phyloP scores from a whole-genome alignment of 2,888 invertebrate genomes.

The Odontothrips loti region DNA sequence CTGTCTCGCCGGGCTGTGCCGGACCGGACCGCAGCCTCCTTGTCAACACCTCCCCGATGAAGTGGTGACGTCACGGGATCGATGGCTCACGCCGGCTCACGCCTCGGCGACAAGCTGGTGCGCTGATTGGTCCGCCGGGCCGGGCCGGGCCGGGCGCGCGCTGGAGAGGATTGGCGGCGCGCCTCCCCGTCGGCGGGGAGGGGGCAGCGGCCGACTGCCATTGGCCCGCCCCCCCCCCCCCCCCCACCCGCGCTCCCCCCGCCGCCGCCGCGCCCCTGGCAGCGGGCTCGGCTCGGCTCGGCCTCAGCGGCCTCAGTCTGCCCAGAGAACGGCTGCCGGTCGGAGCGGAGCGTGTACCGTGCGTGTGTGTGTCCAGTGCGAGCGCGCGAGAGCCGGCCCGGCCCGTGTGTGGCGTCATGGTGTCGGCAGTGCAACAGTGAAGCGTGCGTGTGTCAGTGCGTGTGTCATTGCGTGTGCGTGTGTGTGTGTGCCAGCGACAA shows the following conservation, averaged over 20 bases:
- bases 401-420: neutral
- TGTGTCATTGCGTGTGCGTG: neutral
- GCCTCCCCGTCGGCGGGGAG: slow-evolving; percentile 14
- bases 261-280: slow-evolving; percentile 34
- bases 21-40: neutral
- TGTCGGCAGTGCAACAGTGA: too few relatives aligned
- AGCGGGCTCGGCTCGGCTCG: neutral
- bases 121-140: neutral
- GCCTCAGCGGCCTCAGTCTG: neutral
- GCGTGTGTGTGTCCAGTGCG: neutral
- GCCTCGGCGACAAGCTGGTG: neutral
- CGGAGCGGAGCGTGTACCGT: slow-evolving; percentile 3
- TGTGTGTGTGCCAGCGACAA: neutral
- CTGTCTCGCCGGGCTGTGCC: neutral
- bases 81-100: neutral
- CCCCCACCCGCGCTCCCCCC: slow-evolving; percentile 31
- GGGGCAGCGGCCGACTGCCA: slow-evolving; percentile 30
- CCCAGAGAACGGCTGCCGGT: neutral
- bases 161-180: slow-evolving; percentile 29
- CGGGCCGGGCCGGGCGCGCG: slow-evolving; percentile 31
- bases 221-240: slow-evolving; percentile 28
- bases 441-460: too few relatives aligned
- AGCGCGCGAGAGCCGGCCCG: neutral
- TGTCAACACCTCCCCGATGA: neutral
- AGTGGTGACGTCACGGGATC: slow-evolving; percentile 7